Base-by-base conservation (phyloP, 1,140 invertebrate species). In the Sycobia sp. region DNA sequence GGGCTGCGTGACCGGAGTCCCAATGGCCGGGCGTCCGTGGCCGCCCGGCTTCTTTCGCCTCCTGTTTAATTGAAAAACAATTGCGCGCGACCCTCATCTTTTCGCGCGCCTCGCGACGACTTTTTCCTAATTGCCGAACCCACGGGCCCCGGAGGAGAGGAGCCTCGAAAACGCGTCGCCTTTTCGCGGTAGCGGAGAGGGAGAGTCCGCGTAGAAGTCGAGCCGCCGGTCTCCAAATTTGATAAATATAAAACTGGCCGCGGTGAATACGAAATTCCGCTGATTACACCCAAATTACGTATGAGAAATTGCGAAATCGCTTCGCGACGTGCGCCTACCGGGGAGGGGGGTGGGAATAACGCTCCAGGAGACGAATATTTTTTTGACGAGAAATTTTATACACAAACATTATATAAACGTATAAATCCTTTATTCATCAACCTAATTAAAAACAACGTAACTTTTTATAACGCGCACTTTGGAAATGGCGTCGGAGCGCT, bases 1-100 rank as follows among this genome's bases (percentile, higher is more conserved):
- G 70, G 1, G 70, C 68, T 73, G 67, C 75, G 73, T 79, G 76
- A 76, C 76, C 67, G 64, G 73, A 75, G 70, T 76, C 29, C 61
- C 67, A 70, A 74, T 39, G n/a, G 10, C 18, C 25, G 2, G 23
- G 38, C 25, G 29, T 20, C 20, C 13, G 18, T 51, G 11, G 2
- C 8, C 16, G 23, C 39, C 16, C 43, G 34, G 10, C 44, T 65
- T 38, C 53, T 66, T 41, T 53, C 49, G 27, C 22, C 44, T 38
- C n/a, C 20, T 22, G 11, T 59, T 23, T 39, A 50, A 58, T 58
- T 59, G 56, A 59, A 34, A 59, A 50, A 49, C 56, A 39, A 59
- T 63, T 18, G 65, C 65, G 61, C 18, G 43, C 62, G 65, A 41
- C 60, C 53, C 60, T 46, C 18, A 22, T 22, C 14, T 38, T 55